phyloP scores from a whole-genome alignment of 2,113 vertebrate species.

The Chiloscyllium plagiosum region DNA sequence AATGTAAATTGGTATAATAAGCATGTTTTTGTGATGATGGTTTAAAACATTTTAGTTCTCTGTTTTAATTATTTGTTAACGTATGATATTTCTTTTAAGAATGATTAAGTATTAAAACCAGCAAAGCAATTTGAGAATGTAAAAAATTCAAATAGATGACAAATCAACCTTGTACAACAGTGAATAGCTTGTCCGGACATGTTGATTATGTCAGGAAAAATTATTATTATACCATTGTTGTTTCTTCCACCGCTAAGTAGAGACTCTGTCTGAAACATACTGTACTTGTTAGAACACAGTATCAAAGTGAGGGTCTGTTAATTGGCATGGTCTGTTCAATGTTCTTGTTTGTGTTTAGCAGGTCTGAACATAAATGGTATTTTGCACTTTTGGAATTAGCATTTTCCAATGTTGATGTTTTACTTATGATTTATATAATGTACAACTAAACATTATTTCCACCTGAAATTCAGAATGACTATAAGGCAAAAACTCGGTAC shows the following conservation, averaged over 20 bases:
- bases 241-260: background rate
- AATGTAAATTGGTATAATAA: background rate
- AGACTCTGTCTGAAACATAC: background rate
- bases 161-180: background rate
- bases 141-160: background rate
- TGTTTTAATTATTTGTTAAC: background rate
- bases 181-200: background rate
- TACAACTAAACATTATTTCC: background rate
- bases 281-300: background rate
- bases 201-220: background rate
- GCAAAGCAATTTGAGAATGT: background rate
- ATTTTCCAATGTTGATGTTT: background rate
- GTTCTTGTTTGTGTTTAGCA: background rate
- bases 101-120: background rate
- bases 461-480: background rate
- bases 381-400: background rate
- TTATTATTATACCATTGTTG: background rate
- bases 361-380: background rate
- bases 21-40: background rate
- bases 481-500: background rate
- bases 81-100: background rate
- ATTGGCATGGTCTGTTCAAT: no score
- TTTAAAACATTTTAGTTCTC: background rate
- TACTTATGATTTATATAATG: background rate
- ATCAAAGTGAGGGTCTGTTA: background rate